These are phyloP conservation scores for Panopea generosa DNA, from an alignment of 2,888 invertebrate genomes.

Conservation along the genomic window DNA sequence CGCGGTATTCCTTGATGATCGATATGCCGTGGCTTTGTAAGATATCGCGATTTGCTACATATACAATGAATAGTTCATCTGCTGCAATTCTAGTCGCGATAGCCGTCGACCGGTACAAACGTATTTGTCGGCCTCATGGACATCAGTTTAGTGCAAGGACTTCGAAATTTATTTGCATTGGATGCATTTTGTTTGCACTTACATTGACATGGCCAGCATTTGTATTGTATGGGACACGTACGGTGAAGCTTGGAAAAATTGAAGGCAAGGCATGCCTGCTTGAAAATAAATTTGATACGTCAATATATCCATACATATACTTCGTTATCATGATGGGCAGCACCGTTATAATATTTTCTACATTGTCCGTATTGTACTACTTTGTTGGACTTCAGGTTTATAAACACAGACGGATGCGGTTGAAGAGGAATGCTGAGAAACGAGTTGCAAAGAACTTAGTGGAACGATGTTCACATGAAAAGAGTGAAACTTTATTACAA, in stretches of 20 bases:
- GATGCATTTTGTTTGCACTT: constrained; percentile 45
- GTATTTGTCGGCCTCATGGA: constrained; percentile 68
- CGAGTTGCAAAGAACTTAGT: constrained; percentile 4
- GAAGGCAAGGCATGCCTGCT: constrained; percentile 53
- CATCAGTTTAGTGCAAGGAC: constrained; percentile 56
- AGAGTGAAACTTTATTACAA: constrained; percentile 28
- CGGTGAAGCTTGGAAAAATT: constrained; percentile 15
- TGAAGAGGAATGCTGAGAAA: constrained; percentile 13
- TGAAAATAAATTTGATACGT: constrained; percentile 45
- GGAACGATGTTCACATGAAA: constrained; percentile 6
- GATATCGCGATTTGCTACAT: constrained; percentile 64
- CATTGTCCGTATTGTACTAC: constrained; percentile 59
- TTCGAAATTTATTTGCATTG: constrained; percentile 64
- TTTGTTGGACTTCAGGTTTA: constrained; percentile 56
- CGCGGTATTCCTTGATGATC: constrained; percentile 53
- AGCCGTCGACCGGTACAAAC: constrained; percentile 67
- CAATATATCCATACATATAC: constrained; percentile 53
- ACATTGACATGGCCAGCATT: constrained; percentile 64
- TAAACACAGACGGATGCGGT: constrained; percentile 33
- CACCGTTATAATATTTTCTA: constrained; percentile 56
- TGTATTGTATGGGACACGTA: constrained; percentile 68
- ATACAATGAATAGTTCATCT: constrained; percentile 66
- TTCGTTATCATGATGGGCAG: constrained; percentile 54
- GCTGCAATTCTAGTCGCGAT: constrained; percentile 67
- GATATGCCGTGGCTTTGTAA: constrained; percentile 63